Conservation (phyloP, 2,113 vertebrate genomes). For the pig (Sus scrofa) region T2T-Sscrofa CM000817.6:24213001-24213500, state of each 20-base stretch:
- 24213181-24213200: neutral
- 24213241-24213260: neutral
- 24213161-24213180: neutral
- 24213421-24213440: neutral
- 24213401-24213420: neutral
- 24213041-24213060: slow-evolving; percentile 27
- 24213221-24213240: neutral
- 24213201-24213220: neutral
- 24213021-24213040: neutral
- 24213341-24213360: neutral
- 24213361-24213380: neutral
- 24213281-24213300: neutral
- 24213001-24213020: neutral
- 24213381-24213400: neutral
- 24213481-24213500: neutral
- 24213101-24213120: neutral
- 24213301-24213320: neutral
- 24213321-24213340: neutral
- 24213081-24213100: slow-evolving; percentile 1
- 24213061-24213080: neutral
- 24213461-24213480: neutral
- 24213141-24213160: neutral
- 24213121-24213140: neutral
- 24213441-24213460: neutral
- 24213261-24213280: neutral